These are phyloP conservation scores for Rhopilema esculentum DNA, from an alignment of 30 jellyfish, hydroid and myxozoan species.

Conservation along the genomic window DNA sequence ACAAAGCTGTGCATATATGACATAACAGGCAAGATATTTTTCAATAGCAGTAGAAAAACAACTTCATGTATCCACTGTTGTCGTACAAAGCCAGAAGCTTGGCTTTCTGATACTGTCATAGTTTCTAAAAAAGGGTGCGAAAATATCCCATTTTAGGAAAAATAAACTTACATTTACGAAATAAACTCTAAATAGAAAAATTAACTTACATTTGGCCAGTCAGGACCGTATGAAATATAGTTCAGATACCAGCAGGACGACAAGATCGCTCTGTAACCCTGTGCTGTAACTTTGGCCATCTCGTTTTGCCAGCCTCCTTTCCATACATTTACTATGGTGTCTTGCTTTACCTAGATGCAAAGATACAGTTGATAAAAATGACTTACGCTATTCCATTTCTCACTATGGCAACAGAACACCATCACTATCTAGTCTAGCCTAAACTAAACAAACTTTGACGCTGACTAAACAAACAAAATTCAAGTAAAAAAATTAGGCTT, in stretches of 20 bases:
- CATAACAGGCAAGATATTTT: too few species aligned
- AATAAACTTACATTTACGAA: background rate
- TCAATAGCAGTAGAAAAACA: too few species aligned
- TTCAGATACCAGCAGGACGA: conserved; percentile 95
- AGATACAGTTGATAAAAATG: background rate
- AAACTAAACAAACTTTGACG: background rate
- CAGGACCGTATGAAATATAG: conserved; percentile 94
- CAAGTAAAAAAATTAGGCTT: too few species aligned
- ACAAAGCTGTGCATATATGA: too few species aligned
- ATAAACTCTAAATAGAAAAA: background rate
- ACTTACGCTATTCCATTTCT: background rate
- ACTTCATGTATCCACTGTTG: too few species aligned
- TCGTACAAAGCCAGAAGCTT: too few species aligned
- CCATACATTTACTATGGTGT: conserved; percentile 94
- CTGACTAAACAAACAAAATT: background rate
- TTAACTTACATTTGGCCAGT: conserved; percentile 94
- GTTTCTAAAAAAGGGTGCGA: too few species aligned
- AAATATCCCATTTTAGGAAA: background rate
- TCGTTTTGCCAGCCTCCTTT: conserved; percentile 97
- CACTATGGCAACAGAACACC: background rate
- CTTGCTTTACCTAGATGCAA: conserved; percentile 77
- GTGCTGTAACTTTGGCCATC: conserved; percentile 77
- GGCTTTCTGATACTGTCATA: too few species aligned
- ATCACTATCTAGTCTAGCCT: background rate
- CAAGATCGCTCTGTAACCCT: conserved; percentile 83